These are phyloP conservation scores for Vanacampus margaritifer DNA, from an alignment of 2,113 vertebrate genomes.

Conservation along the genomic window DNA sequence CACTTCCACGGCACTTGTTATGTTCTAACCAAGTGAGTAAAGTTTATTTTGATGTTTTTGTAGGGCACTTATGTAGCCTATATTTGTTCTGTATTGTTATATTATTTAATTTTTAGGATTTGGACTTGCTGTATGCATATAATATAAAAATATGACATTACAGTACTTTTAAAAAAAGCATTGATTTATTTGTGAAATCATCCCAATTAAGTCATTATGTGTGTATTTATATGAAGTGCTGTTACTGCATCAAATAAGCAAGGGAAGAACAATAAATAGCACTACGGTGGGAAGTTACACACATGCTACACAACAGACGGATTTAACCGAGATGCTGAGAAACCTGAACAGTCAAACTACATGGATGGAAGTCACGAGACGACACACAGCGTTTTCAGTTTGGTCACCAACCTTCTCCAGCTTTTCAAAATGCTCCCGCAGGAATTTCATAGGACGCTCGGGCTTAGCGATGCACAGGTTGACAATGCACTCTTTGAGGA, in stretches of 20 bases:
- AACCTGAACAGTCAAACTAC: neutral
- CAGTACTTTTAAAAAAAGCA: neutral
- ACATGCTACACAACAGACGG: no score
- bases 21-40: no score
- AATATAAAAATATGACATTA: neutral
- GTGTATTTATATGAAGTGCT: neutral
- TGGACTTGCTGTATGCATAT: no score
- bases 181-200: neutral
- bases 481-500: constrained; percentile 93
- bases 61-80: no score
- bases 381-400: constrained; percentile 1
- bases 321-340: neutral
- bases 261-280: neutral
- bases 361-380: neutral
- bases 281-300: neutral
- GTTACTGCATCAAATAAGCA: neutral
- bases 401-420: constrained; percentile 90
- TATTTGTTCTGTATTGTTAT: neutral
- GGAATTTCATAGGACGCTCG: constrained; percentile 92
- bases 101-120: no score
- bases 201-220: neutral
- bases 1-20: no score
- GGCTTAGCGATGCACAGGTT: constrained; percentile 93
- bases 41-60: no score
- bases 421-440: constrained; percentile 94